Percentiles rank a stretch among this genome's conserved stretches.
Evolutionary conservation across 2,888 invertebrate genomes (phyloP).

Genomic region (Cataglyphis albicans): DNA sequence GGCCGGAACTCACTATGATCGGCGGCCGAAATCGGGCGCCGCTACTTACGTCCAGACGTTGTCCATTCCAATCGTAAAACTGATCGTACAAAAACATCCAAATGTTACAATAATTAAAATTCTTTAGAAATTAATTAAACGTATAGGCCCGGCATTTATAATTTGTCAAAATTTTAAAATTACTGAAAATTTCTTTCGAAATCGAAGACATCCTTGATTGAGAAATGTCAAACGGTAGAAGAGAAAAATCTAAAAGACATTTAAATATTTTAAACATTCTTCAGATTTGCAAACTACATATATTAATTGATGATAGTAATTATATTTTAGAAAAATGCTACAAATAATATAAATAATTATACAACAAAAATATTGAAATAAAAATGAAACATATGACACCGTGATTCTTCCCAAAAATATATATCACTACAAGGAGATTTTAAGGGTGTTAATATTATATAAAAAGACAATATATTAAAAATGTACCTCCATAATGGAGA

Average conservation of each 20-base stretch:
- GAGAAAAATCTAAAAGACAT: neutral
- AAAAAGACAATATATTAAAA: constrained; percentile 11
- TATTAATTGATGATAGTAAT: neutral
- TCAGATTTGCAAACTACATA: neutral
- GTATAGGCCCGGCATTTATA: neutral
- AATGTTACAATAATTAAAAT: neutral
- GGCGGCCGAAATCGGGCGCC: constrained; percentile 91
- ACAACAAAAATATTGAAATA: neutral
- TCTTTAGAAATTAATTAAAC: neutral
- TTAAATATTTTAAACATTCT: neutral
- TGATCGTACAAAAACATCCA: constrained; percentile 73
- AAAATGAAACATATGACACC: neutral
- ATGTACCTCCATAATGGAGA: constrained; percentile 89
- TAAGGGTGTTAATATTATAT: neutral
- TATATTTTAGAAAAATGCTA: neutral
- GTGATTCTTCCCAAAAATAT: neutral
- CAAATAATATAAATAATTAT: neutral
- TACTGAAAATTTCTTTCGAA: neutral
- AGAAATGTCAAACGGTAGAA: neutral
- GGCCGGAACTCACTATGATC: constrained; percentile 89
- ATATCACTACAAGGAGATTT: neutral
- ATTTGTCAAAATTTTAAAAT: neutral
- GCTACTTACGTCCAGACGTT: constrained; percentile 89
- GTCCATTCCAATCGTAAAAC: constrained; percentile 90
- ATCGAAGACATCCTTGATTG: neutral